Conservation (phyloP, 2,113 vertebrate genomes). For the Zootoca vivipara region DNA sequence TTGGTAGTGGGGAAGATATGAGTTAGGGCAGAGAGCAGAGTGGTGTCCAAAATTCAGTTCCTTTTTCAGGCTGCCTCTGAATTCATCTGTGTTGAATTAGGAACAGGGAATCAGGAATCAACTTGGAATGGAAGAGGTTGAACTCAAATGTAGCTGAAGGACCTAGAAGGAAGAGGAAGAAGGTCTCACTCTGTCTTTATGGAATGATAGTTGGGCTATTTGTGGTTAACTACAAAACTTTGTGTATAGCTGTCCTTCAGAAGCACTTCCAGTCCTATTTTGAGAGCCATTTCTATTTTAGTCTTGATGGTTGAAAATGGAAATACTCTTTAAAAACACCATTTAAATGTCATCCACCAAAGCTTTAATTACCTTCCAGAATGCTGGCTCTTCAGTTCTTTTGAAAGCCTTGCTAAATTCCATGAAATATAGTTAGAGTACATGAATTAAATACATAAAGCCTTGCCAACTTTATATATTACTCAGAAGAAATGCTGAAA, state of each 20-base stretch:
- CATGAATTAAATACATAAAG: too few relatives aligned
- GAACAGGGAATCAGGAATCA: not conserved
- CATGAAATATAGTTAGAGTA: not conserved
- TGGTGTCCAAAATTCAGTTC: not conserved
- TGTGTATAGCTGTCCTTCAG: not conserved
- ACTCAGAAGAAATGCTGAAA: not conserved
- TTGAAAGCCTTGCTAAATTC: not conserved
- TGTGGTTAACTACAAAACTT: not conserved
- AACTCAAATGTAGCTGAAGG: not conserved
- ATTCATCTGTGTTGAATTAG: not conserved
- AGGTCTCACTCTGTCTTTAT: not conserved
- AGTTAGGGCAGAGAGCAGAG: not conserved
- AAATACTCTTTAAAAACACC: not conserved
- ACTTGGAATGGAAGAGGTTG: not conserved
- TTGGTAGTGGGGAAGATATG: too few relatives aligned
- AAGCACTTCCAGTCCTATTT: not conserved
- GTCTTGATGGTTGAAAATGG: not conserved
- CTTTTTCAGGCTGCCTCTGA: not conserved
- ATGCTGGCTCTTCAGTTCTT: not conserved
- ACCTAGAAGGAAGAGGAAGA: not conserved
- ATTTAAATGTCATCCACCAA: not conserved
- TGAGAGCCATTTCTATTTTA: not conserved
- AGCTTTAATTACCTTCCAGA: not conserved
- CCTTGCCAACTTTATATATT: not conserved
- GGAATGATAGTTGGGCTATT: not conserved